Conservation (phyloP, 2,797 vertebrate species). For the Neosilurus hyrtlii region DNA sequence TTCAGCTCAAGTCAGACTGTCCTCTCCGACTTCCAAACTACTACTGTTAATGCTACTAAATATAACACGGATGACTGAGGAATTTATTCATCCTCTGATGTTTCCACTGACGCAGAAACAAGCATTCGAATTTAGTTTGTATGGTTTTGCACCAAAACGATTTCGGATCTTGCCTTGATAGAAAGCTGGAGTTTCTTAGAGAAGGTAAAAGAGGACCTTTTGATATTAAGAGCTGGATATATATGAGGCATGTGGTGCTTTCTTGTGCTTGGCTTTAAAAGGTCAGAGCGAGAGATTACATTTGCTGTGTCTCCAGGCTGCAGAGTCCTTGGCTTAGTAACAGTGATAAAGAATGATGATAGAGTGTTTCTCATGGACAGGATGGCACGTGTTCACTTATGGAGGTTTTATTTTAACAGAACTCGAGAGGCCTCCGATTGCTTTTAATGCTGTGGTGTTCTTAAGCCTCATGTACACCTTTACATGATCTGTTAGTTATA, state of each 20-base stretch:
- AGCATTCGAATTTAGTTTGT: background rate
- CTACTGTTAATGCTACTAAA: background rate
- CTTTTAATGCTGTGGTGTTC: background rate
- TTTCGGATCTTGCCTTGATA: background rate
- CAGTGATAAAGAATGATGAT: conserved; percentile 22
- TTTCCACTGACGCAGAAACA: background rate
- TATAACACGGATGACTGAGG: background rate
- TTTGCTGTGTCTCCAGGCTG: conserved; percentile 62
- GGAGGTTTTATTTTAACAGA: background rate
- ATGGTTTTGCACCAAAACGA: background rate
- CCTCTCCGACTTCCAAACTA: background rate
- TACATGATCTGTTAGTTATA: background rate
- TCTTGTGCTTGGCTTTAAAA: conserved; percentile 54
- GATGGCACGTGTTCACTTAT: background rate
- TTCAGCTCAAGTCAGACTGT: background rate
- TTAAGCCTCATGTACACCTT: background rate
- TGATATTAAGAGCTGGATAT: background rate
- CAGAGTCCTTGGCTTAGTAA: conserved; percentile 58
- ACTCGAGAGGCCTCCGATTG: background rate
- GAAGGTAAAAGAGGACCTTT: background rate
- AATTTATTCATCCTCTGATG: background rate
- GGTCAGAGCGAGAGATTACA: conserved; percentile 62
- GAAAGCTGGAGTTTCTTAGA: background rate
- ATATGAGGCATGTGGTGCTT: conserved; percentile 63
- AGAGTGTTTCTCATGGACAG: background rate